Evolutionary conservation across 2,113 vertebrate genomes (phyloP).

Genomic region (Ammospiza caudacuta): DNA sequence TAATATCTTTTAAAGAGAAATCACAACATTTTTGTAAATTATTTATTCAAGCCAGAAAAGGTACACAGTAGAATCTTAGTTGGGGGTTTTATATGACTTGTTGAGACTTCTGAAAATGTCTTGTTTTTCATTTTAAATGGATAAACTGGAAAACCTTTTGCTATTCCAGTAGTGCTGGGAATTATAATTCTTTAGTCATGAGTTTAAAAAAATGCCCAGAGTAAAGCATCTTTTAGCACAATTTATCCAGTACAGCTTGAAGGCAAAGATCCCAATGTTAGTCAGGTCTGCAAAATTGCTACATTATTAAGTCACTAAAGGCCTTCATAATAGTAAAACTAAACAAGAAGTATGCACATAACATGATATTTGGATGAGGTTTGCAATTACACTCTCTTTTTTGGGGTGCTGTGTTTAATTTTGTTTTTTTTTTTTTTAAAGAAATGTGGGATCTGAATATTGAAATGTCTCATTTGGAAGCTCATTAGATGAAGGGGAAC

Average conservation of each 20-base stretch:
- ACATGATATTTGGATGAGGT: background rate
- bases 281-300: background rate
- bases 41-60: background rate
- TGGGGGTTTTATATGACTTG: background rate
- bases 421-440: background rate
- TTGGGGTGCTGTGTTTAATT: background rate
- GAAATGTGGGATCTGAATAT: background rate
- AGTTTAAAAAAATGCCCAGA: background rate
- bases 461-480: background rate
- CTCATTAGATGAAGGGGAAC: background rate
- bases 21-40: background rate
- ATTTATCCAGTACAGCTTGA: background rate
- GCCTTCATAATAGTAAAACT: background rate
- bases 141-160: background rate
- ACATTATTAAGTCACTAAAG: background rate
- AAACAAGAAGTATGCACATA: background rate
- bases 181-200: background rate
- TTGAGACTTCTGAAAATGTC: background rate
- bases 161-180: background rate
- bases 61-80: background rate
- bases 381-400: background rate
- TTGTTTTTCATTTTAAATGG: background rate
- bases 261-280: background rate
- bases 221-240: background rate
- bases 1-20: background rate